Evolutionary conservation across 2,888 invertebrate genomes (phyloP).

Genomic region (Thalpophila matura): DNA sequence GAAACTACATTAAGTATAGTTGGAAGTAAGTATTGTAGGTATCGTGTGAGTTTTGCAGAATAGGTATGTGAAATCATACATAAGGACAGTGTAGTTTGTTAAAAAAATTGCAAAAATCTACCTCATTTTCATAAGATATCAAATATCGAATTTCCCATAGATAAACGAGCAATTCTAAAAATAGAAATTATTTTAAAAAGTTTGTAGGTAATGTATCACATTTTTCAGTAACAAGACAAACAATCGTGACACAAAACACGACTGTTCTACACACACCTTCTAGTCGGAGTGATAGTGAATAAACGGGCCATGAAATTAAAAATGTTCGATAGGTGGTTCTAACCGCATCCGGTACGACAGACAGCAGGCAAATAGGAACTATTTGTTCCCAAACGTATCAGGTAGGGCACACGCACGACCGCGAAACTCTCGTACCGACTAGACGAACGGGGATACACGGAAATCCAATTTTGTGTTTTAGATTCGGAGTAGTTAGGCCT

Average conservation of each 20-base stretch:
- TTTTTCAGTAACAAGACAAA: constrained; percentile 12
- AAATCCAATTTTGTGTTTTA: constrained; percentile 55
- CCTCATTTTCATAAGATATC: background rate
- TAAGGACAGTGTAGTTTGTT: no score
- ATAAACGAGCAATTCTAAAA: background rate
- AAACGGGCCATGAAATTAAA: constrained; percentile 86
- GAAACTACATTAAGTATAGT: background rate
- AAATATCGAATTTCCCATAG: constrained; percentile 2
- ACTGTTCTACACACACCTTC: background rate
- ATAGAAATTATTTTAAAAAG: no score
- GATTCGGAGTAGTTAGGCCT: constrained; percentile 12
- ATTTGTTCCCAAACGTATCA: constrained; percentile 78
- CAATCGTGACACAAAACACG: background rate
- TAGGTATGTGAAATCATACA: no score
- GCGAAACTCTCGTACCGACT: constrained; percentile 33
- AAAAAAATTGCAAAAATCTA: no score
- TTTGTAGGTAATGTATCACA: no score
- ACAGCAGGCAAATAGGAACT: constrained; percentile 82
- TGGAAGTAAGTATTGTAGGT: background rate
- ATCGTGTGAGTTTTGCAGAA: background rate
- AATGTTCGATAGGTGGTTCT: constrained; percentile 75
- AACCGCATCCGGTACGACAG: constrained; percentile 71
- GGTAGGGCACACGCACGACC: constrained; percentile 64
- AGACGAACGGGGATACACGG: constrained; percentile 32
- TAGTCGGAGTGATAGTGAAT: constrained; percentile 66